Conservation (phyloP, 2,113 vertebrate species). For the Paradisaea rubra region DNA sequence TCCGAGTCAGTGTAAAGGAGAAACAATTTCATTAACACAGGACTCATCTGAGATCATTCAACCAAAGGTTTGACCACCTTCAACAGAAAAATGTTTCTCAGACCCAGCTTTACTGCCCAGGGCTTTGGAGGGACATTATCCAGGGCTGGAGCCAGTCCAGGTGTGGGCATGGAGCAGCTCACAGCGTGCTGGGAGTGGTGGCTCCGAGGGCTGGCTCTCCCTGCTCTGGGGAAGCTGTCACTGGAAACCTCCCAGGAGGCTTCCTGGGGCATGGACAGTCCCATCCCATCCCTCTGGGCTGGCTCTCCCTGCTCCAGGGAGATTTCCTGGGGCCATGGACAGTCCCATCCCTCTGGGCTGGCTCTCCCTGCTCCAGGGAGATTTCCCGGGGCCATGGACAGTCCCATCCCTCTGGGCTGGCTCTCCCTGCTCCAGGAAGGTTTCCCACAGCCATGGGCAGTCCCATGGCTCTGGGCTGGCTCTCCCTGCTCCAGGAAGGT, state of each 20-base stretch:
- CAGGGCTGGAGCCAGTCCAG: not conserved
- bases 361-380: too few relatives aligned
- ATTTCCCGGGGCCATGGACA: too few relatives aligned
- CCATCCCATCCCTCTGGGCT: too few relatives aligned
- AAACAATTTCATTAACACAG: not conserved
- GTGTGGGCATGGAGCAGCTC: not conserved
- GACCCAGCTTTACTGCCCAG: not conserved
- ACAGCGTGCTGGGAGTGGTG: accelerated
- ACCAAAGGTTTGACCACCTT: not conserved
- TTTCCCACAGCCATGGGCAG: not conserved
- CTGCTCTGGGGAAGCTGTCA: not conserved
- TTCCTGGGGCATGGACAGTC: accelerated
- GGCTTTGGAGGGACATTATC: accelerated
- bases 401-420: not conserved
- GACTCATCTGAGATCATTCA: not conserved
- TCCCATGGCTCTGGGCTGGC: not conserved
- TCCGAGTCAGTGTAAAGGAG: not conserved
- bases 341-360: not conserved
- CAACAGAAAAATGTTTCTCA: not conserved
- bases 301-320: not conserved
- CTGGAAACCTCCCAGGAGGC: not conserved
- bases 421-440: not conserved
- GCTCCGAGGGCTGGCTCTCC: not conserved
- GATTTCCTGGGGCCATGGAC: too few relatives aligned
- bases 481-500: not conserved